These are phyloP conservation scores for Tokudaia tokunoshimensis DNA, from an alignment of 2,797 vertebrate species.

Conservation along the genomic window DNA sequence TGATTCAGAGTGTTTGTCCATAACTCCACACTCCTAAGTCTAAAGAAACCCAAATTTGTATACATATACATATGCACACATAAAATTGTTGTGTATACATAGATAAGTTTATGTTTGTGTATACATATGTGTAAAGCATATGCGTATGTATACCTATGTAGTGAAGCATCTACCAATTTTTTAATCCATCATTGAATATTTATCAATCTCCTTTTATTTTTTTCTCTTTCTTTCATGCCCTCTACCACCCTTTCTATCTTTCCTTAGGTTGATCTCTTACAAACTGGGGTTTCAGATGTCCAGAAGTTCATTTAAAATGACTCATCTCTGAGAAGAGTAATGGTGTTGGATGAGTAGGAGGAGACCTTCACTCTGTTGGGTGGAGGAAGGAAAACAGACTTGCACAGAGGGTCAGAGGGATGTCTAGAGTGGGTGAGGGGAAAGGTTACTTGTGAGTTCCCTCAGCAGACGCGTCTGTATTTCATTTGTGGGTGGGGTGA, in stretches of 20 bases:
- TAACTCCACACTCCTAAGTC: not conserved
- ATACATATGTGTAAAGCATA: not conserved
- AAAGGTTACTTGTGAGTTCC: not conserved
- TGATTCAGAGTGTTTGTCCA: not conserved
- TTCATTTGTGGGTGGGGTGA: conserved; percentile 18
- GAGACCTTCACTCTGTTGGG: not conserved
- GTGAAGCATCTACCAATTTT: too few relatives aligned
- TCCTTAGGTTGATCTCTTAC: not conserved
- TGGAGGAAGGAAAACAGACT: not conserved
- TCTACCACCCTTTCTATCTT: not conserved
- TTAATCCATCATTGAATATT: not conserved
- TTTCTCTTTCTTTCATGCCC: not conserved
- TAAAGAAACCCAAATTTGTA: not conserved
- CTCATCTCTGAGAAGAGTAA: not conserved
- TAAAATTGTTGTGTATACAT: not conserved
- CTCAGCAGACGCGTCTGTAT: not conserved
- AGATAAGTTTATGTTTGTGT: not conserved
- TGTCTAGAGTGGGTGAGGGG: not conserved
- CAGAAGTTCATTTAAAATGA: not conserved
- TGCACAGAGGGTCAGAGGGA: not conserved
- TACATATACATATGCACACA: not conserved
- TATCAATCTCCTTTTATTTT: not conserved
- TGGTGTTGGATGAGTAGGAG: not conserved
- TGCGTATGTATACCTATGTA: not conserved
- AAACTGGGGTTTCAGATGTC: not conserved